A percentile compares a stretch with the other conserved stretches of the same genome.
Evolutionary conservation across 2,797 vertebrate genomes (phyloP).

Genomic region (Ceryle rudis): DNA sequence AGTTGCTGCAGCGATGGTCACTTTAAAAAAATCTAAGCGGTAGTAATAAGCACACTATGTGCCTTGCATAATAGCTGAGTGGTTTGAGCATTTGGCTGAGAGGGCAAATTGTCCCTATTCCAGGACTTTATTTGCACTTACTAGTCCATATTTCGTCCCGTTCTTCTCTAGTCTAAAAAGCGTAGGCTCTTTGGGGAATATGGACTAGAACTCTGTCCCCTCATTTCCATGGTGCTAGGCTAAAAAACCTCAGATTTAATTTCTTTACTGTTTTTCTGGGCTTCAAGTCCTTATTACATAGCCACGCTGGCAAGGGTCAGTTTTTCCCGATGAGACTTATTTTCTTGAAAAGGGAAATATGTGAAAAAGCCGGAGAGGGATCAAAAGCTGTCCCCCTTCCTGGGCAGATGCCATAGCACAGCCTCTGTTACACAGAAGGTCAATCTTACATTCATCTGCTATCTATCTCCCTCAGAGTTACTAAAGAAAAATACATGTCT

Average conservation of each 20-base stretch:
- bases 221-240: neutral
- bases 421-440: neutral
- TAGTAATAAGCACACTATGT: neutral
- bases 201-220: neutral
- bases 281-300: neutral
- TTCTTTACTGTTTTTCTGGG: neutral
- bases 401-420: neutral
- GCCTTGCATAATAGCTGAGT: neutral
- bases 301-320: neutral
- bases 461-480: neutral
- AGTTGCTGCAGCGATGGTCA: neutral
- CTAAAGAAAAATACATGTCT: neutral
- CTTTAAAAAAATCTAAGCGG: neutral
- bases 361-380: neutral
- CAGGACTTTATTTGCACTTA: neutral
- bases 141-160: rapidly evolving
- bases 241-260: neutral
- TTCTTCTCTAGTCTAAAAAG: neutral
- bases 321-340: neutral
- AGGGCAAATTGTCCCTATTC: neutral
- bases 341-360: neutral
- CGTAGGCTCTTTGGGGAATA: neutral
- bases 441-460: neutral
- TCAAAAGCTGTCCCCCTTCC: neutral
- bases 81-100: neutral